These are phyloP conservation scores for Lytechinus variegatus DNA, from an alignment of 35 echinoderm and acorn worm species.

Conservation along the genomic window DNA sequence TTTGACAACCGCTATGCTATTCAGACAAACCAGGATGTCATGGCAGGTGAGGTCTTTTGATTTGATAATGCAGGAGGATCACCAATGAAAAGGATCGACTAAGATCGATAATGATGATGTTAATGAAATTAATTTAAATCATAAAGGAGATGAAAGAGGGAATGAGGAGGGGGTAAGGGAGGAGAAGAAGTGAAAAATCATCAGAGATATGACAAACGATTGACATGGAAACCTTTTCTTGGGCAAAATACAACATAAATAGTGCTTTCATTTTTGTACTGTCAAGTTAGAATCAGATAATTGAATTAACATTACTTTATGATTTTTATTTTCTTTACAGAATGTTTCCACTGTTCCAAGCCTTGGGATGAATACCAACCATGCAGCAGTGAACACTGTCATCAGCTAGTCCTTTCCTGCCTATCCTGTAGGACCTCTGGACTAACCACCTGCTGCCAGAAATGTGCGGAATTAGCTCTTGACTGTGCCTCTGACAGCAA, in stretches of 20 bases:
- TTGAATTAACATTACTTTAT: no score
- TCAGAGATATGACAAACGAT: background rate
- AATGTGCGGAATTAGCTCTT: constrained; percentile 21
- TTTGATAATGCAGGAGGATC: no score
- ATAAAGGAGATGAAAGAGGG: no score
- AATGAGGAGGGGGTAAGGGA: no score
- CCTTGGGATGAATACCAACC: constrained; percentile 69
- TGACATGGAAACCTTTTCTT: background rate
- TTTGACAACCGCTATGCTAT: constrained; percentile 84
- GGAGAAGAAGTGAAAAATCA: no score
- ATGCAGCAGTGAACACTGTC: constrained; percentile 68
- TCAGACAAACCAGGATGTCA: constrained; percentile 57
- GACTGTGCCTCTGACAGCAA: background rate
- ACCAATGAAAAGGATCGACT: no score
- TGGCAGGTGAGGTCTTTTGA: constrained; percentile 50
- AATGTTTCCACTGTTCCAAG: constrained; percentile 63
- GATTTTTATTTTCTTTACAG: constrained; percentile 46
- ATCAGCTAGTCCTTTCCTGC: constrained; percentile 74
- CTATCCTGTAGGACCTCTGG: constrained; percentile 45
- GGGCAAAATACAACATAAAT: background rate
- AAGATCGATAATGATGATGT: no score
- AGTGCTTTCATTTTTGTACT: no score
- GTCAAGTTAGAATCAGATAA: no score
- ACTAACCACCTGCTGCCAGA: constrained; percentile 60
- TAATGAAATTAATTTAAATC: no score